Evolutionary conservation across 2,888 invertebrate species (phyloP).

Genomic region (Tenodera sinensis): DNA sequence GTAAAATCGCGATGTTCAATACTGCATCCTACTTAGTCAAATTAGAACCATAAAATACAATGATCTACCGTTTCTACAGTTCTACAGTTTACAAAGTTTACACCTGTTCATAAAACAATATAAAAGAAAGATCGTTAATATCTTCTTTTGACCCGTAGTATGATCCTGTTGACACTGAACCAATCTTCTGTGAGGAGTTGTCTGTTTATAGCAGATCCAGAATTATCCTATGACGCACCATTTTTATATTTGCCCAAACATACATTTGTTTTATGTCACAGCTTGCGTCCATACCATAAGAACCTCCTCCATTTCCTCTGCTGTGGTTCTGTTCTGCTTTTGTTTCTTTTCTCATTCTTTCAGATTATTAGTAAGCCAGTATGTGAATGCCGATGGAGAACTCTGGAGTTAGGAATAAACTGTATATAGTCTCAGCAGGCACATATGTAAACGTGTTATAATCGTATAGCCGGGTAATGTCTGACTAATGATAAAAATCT

Average conservation of each 20-base stretch:
- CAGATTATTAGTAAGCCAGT: not conserved
- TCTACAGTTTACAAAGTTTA: too few relatives aligned
- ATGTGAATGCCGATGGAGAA: too few relatives aligned
- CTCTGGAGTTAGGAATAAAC: too few relatives aligned
- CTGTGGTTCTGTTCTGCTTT: not conserved
- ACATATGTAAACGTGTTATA: too few relatives aligned
- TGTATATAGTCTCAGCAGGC: too few relatives aligned
- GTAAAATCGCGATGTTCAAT: too few relatives aligned
- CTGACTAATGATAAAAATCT: too few relatives aligned
- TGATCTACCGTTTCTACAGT: too few relatives aligned
- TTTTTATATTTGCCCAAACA: not conserved
- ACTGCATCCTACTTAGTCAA: too few relatives aligned
- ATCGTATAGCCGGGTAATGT: too few relatives aligned
- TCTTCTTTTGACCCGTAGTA: not conserved
- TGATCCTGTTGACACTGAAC: not conserved
- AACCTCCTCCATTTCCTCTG: not conserved
- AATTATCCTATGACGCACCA: not conserved
- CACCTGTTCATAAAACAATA: too few relatives aligned
- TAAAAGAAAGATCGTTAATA: not conserved
- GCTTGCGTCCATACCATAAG: not conserved
- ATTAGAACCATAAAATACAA: too few relatives aligned
- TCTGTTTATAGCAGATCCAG: not conserved
- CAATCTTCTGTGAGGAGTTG: not conserved
- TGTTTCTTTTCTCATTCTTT: not conserved
- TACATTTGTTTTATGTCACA: not conserved